phyloP scores from a whole-genome alignment of 35 echinoderm and acorn worm genomes.

The Anneissia japonica region DNA sequence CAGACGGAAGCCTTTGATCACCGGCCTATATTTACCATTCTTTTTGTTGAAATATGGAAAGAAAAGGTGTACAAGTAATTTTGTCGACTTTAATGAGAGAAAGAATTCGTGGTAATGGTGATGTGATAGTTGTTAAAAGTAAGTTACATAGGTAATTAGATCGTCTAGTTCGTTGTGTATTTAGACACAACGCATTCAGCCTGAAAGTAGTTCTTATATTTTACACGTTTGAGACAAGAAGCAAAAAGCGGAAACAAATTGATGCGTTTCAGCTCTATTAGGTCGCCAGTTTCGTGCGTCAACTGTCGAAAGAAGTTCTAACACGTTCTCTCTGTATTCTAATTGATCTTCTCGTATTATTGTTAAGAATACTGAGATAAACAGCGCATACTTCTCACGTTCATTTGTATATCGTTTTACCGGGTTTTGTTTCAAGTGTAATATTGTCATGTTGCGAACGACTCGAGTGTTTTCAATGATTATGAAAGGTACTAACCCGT shows the following conservation, averaged over 20 bases:
- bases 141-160: no score
- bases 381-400: background rate
- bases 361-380: background rate
- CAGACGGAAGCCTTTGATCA: no score
- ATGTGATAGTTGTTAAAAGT: no score
- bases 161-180: background rate
- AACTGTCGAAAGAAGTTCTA: background rate
- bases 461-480: background rate
- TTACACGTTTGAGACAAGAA: constrained; percentile 1
- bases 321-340: background rate
- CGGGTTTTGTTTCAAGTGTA: background rate
- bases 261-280: background rate
- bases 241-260: background rate
- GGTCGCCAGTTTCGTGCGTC: background rate
- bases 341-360: background rate
- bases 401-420: background rate
- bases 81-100: no score
- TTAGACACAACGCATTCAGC: background rate
- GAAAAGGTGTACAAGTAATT: no score
- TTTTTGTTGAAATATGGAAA: no score
- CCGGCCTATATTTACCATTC: no score
- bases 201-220: background rate
- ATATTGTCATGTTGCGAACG: background rate
- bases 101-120: no score
- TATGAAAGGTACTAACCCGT: background rate